Evolutionary conservation across 2,888 invertebrate genomes (phyloP).

Genomic region (Synergus laeviventris): DNA sequence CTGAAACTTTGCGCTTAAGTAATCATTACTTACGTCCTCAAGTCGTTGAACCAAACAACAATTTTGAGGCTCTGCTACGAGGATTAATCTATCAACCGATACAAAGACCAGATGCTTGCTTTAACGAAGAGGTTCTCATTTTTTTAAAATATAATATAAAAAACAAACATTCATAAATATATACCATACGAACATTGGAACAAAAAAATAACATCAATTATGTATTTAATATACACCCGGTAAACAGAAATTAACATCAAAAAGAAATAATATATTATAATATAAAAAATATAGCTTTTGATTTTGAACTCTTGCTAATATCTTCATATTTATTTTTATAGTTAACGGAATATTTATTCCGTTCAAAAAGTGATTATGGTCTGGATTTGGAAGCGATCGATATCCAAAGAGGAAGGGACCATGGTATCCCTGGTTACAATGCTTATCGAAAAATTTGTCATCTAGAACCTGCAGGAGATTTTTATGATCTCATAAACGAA

Average conservation of each 20-base stretch:
- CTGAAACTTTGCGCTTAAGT: conserved; percentile 75
- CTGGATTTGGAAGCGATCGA: conserved; percentile 82
- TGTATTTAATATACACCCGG: too few relatives aligned
- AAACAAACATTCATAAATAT: too few relatives aligned
- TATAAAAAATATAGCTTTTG: too few relatives aligned
- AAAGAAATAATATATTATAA: too few relatives aligned
- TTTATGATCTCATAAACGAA: conserved; percentile 69
- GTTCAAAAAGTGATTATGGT: conserved; percentile 73
- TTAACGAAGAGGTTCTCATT: conserved; percentile 76
- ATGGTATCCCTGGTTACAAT: conserved; percentile 82
- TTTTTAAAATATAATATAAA: too few relatives aligned
- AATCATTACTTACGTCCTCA: conserved; percentile 79
- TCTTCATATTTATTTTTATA: conserved; percentile 53
- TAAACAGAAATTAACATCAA: too few relatives aligned
- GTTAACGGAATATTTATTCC: conserved; percentile 72
- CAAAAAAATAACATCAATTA: too few relatives aligned
- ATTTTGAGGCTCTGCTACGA: conserved; percentile 78
- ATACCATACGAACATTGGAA: too few relatives aligned
- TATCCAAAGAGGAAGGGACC: conserved; percentile 82
- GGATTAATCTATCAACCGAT: conserved; percentile 79
- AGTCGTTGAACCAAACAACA: conserved; percentile 76
- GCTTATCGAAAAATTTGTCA: conserved; percentile 78
- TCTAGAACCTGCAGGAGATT: conserved; percentile 65
- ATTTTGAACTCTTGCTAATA: too few relatives aligned
- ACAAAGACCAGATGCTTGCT: conserved; percentile 79